Percentiles rank a stretch among this genome's conserved stretches.
Conservation (phyloP, 2,888 invertebrate genomes). For the Agrilus cyanescens region DNA sequence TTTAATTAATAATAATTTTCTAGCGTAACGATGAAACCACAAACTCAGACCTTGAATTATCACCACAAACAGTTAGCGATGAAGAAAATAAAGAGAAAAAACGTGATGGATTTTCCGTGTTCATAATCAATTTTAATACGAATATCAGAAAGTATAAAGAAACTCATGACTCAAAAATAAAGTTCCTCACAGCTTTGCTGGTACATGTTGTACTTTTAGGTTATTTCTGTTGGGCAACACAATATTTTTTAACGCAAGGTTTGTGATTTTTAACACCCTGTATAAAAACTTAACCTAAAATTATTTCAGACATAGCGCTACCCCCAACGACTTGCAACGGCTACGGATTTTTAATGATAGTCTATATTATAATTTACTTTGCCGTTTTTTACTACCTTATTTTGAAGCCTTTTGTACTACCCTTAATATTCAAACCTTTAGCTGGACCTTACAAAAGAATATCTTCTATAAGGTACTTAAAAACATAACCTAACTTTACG, state of each 20-base stretch:
- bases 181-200: slow-evolving; percentile 1
- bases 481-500: too few species aligned
- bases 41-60: too few species aligned
- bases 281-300: background rate
- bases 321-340: slow-evolving; percentile 46
- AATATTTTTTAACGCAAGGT: slow-evolving; percentile 5
- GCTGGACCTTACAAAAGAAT: slow-evolving; percentile 10
- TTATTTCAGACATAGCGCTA: slow-evolving; percentile 10
- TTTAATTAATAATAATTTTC: too few species aligned
- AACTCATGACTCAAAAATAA: background rate
- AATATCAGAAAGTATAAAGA: too few species aligned
- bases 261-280: background rate
- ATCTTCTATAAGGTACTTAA: slow-evolving; percentile 11
- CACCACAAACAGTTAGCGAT: too few species aligned
- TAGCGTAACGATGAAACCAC: too few species aligned
- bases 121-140: too few species aligned
- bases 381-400: slow-evolving; percentile 51
- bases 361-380: slow-evolving; percentile 47
- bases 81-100: too few species aligned
- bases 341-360: slow-evolving; percentile 57
- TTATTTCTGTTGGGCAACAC: slow-evolving; percentile 25
- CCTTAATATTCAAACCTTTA: slow-evolving; percentile 32
- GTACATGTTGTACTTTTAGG: slow-evolving; percentile 15
- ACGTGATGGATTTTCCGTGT: too few species aligned
- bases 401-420: slow-evolving; percentile 45